Evolutionary conservation across 2,113 vertebrate species (phyloP), one percentile per base, ranked within the genome.

Genomic region (Eubucco bourcierii): DNA sequence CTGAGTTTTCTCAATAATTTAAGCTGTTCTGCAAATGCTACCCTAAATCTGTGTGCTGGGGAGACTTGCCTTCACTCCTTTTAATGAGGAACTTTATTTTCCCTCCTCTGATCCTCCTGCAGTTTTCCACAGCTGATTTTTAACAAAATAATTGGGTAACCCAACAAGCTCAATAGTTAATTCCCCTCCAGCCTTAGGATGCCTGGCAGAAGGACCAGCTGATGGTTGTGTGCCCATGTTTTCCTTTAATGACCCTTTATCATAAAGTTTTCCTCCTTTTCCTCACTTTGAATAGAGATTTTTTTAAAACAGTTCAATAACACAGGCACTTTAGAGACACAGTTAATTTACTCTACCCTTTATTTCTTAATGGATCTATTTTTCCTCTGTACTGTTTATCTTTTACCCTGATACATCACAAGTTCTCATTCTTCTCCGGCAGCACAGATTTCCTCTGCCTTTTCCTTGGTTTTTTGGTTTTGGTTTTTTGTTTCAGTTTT

Each of bases 301-400:
- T 96, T 34, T 94, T 91, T 71, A 71, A 94, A 94, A 67, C 75
- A 92, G 91, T 87, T 96, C 94, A 91, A 93, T 96, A 96, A 85
- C 84, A 84, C 39, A 77, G 23, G 60, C 61, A 29, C 61, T 94
- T 94, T 31, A 92, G 84, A 83, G 47, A 88, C 84, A 53, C 3
- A 2, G 79, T 95, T 96, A 95, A 93, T 92, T 95, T 96, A 94
- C 87, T 89, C 65, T 90, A 4, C 31, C 75, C 34, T 77, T 91
- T 92, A 85, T 89, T 94, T 91, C 79, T 85, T 93, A 96, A 94
- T 89, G 60, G 79, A 76, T 90, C 85, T 92, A 21, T 84, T 89
- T 90, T 93, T 89, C 63, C 63, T 92, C 67, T 77, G 4, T 68
- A 73, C 34, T 63, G 50, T 84, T 90, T 93, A 55, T 76, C 60